Conservation (phyloP, 1,140 invertebrate genomes). For the Achroia grisella region DNA sequence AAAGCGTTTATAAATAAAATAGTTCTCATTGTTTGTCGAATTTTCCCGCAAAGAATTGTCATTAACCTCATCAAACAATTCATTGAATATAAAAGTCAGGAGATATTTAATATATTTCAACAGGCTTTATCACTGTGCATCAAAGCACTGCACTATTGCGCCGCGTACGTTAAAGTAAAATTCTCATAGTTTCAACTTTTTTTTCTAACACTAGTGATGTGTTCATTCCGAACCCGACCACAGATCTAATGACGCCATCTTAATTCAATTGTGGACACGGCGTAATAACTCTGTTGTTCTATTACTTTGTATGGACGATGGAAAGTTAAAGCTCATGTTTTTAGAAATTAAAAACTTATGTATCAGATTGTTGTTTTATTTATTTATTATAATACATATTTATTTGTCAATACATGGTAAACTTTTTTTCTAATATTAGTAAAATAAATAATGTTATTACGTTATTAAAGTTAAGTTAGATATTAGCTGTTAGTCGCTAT, state of each 20-base stretch:
- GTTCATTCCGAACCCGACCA: conserved; percentile 27
- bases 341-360: background rate
- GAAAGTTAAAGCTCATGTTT: conserved; percentile 8
- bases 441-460: too few relatives aligned
- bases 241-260: conserved; percentile 39
- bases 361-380: background rate
- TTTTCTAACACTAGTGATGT: conserved; percentile 22
- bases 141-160: background rate
- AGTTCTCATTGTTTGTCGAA: background rate
- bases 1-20: background rate
- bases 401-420: too few relatives aligned
- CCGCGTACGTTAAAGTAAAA: too few relatives aligned
- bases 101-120: background rate
- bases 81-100: background rate
- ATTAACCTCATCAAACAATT: too few relatives aligned
- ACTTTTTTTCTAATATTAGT: too few relatives aligned
- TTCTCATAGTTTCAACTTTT: background rate
- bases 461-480: too few relatives aligned
- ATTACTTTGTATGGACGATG: conserved; percentile 5
- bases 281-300: conserved; percentile 32
- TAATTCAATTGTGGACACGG: conserved; percentile 48
- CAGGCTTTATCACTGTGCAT: background rate
- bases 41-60: too few relatives aligned
- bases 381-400: too few relatives aligned
- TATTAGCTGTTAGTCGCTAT: too few relatives aligned